These are phyloP conservation scores for Oligia fasciuncula DNA, from an alignment of 2,888 invertebrate species.

Conservation along the genomic window DNA sequence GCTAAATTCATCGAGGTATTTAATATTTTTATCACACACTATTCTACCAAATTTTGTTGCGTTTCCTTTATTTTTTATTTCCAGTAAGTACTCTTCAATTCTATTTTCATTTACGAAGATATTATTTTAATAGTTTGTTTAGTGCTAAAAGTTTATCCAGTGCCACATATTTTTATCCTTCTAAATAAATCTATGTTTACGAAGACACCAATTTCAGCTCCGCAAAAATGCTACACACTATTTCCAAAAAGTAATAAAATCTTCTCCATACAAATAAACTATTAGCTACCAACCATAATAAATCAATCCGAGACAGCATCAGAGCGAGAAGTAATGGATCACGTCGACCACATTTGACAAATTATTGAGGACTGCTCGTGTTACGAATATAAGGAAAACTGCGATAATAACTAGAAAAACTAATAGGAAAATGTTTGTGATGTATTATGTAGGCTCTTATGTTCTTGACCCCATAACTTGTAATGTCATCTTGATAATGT, in stretches of 20 bases:
- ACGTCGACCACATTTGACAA: constrained; percentile 57
- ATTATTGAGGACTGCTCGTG: constrained; percentile 52
- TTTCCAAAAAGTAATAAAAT: neutral
- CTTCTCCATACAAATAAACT: constrained; percentile 16
- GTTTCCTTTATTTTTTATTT: too few species aligned
- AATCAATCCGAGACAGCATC: constrained; percentile 48
- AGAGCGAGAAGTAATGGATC: constrained; percentile 57
- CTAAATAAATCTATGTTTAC: neutral
- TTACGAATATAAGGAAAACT: constrained; percentile 43
- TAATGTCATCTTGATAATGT: constrained; percentile 21
- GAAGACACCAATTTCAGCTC: neutral
- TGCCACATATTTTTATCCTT: too few species aligned
- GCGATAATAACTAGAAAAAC: constrained; percentile 41
- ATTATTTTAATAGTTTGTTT: too few species aligned
- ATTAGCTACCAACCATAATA: constrained; percentile 41
- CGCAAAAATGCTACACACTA: neutral
- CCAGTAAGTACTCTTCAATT: neutral
- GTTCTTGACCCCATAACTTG: constrained; percentile 24
- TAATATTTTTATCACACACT: neutral
- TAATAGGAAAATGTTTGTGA: constrained; percentile 34
- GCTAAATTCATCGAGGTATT: neutral
- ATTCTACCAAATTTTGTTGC: neutral
- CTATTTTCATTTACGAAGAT: neutral
- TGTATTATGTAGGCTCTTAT: constrained; percentile 2
- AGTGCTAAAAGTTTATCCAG: too few species aligned